These are phyloP conservation scores for Porphyrio hochstetteri DNA, from an alignment of 2,113 vertebrate genomes.

Conservation along the genomic window DNA sequence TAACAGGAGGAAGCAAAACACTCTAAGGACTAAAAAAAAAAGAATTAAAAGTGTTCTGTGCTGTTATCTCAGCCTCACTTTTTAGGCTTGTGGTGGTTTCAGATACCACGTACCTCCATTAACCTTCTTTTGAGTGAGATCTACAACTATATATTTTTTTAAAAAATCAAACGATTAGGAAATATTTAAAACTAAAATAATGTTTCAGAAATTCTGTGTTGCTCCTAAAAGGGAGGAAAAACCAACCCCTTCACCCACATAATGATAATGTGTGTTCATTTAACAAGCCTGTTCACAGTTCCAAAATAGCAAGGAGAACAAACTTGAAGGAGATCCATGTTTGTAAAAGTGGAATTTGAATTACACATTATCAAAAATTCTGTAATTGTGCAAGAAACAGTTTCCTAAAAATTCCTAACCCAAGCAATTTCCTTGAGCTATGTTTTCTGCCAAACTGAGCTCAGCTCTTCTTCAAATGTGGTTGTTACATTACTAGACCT, in stretches of 20 bases:
- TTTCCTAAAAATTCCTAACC: background rate
- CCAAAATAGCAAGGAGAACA: fast-evolving
- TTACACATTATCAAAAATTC: background rate
- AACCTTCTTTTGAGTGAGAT: background rate
- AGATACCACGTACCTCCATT: background rate
- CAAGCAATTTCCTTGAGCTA: background rate
- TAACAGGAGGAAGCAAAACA: background rate
- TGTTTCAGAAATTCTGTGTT: background rate
- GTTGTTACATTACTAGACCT: background rate
- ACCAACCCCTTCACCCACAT: background rate
- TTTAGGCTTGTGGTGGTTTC: background rate
- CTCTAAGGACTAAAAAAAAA: background rate
- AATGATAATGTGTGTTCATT: background rate
- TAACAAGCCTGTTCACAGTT: background rate
- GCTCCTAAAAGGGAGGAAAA: background rate
- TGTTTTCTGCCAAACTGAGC: background rate
- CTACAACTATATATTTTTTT: background rate
- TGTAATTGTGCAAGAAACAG: background rate
- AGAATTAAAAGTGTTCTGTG: background rate
- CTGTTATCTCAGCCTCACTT: background rate
- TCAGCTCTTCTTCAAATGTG: background rate
- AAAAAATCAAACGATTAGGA: background rate
- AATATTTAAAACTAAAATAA: background rate
- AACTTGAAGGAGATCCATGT: background rate
- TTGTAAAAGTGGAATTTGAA: background rate